Conservation (phyloP, 1,140 invertebrate genomes). For the Neomicropteryx cornuta region DNA sequence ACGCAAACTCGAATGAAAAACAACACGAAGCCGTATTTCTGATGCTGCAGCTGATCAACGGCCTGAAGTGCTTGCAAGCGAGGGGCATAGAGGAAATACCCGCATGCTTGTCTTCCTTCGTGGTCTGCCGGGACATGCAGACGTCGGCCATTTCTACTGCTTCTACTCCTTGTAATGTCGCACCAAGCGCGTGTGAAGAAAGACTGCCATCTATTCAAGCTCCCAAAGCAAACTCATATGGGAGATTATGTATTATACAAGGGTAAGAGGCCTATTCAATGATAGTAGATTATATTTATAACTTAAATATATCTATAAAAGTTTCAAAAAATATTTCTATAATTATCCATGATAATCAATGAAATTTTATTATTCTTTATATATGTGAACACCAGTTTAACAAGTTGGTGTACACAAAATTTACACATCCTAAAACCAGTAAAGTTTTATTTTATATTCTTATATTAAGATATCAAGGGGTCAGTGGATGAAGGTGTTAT, state of each 20-base stretch:
- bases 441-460: no score
- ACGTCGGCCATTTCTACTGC: conserved; percentile 17
- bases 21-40: conserved; percentile 49
- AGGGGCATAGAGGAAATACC: conserved; percentile 70
- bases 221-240: conserved; percentile 39
- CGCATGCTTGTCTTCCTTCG: conserved; percentile 51
- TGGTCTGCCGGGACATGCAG: conserved; percentile 43
- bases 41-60: conserved; percentile 68
- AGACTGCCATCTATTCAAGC: conserved; percentile 31
- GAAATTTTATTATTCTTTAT: no score
- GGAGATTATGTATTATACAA: conserved; percentile 61
- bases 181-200: conserved; percentile 22
- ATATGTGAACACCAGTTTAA: no score
- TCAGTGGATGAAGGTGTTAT: no score
- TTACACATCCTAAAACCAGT: no score
- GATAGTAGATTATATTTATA: no score
- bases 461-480: no score
- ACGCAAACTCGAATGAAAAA: conserved; percentile 24
- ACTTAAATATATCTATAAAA: no score
- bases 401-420: no score
- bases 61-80: conserved; percentile 71
- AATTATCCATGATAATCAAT: conserved; percentile 4
- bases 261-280: no score
- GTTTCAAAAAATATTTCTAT: conserved; percentile 3
- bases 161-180: conserved; percentile 37